Conservation (phyloP, 1,140 invertebrate species). For the Melitaea cinxia region DNA sequence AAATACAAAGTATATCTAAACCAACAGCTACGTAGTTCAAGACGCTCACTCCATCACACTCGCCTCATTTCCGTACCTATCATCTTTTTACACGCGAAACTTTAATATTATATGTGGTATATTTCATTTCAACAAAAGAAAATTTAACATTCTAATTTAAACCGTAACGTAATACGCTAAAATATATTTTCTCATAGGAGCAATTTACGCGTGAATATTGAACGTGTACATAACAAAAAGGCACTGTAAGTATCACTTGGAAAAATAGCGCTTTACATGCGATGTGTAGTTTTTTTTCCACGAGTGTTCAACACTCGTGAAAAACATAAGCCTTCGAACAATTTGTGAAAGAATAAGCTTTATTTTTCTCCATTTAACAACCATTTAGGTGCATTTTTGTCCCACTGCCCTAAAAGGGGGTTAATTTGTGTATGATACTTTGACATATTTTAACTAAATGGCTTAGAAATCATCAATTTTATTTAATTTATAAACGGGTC, state of each 20-base stretch:
- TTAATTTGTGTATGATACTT: background rate
- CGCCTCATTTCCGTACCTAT: slow-evolving; percentile 42
- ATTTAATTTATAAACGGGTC: too few species aligned
- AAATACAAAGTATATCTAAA: background rate
- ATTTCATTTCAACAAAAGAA: slow-evolving; percentile 36
- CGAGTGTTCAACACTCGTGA: slow-evolving; percentile 31
- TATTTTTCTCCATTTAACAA: slow-evolving; percentile 9
- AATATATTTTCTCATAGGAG: slow-evolving; percentile 2
- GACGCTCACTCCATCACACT: slow-evolving; percentile 32
- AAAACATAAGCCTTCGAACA: slow-evolving; percentile 29
- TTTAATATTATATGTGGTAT: too few species aligned
- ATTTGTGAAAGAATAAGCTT: slow-evolving; percentile 22
- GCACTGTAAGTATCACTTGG: slow-evolving; percentile 37
- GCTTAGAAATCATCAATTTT: too few species aligned
- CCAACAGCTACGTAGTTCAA: slow-evolving; percentile 21
- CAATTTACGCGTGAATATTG: slow-evolving; percentile 23
- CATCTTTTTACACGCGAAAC: slow-evolving; percentile 45
- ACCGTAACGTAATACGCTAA: slow-evolving; percentile 13
- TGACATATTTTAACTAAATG: too few species aligned
- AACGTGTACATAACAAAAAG: slow-evolving; percentile 36
- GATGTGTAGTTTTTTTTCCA: slow-evolving; percentile 32
- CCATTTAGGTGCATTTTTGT: slow-evolving; percentile 1
- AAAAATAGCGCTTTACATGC: slow-evolving; percentile 37
- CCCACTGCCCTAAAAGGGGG: background rate
- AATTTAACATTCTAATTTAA: background rate